phyloP scores from a whole-genome alignment of 2,797 vertebrate genomes.

The Hoplostethus mediterraneus region DNA sequence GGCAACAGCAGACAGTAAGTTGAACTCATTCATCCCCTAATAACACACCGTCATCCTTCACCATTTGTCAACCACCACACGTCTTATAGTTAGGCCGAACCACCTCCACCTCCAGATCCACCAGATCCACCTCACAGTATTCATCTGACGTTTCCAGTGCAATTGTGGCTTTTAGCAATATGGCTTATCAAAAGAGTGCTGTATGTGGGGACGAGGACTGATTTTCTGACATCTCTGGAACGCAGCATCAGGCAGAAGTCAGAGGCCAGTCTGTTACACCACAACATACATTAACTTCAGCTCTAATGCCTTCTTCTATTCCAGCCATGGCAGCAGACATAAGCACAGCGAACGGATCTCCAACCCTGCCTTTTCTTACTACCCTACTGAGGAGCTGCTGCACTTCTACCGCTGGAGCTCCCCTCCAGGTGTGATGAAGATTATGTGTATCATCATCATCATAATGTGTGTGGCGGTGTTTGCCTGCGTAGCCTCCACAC shows the following conservation, averaged over 20 bases:
- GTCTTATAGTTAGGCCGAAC: not conserved
- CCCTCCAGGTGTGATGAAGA: constrained; percentile 93
- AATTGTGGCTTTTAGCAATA: no score
- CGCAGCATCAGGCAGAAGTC: no score
- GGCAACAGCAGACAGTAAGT: constrained; percentile 72
- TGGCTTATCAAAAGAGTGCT: no score
- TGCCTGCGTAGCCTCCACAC: constrained; percentile 91
- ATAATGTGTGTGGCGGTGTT: constrained; percentile 92
- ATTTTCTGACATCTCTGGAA: no score
- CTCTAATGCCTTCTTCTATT: constrained; percentile 23
- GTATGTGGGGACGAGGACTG: no score
- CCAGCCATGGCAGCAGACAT: constrained; percentile 81
- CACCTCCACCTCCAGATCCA: not conserved
- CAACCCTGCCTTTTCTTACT: constrained; percentile 86
- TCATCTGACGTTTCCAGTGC: no score
- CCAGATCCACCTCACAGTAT: not conserved
- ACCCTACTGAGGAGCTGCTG: constrained; percentile 85
- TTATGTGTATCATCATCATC: constrained; percentile 89
- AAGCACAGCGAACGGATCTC: constrained; percentile 81
- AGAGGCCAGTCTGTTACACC: no score
- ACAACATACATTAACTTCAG: not conserved
- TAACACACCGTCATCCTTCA: not conserved
- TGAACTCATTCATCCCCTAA: not conserved
- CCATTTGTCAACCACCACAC: not conserved
- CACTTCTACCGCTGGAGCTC: constrained; percentile 92